A percentile compares a stretch with the other conserved stretches of the same genome.
Evolutionary conservation across 2,888 invertebrate species (phyloP).

Genomic region (Dryocosmus kuriphilus): DNA sequence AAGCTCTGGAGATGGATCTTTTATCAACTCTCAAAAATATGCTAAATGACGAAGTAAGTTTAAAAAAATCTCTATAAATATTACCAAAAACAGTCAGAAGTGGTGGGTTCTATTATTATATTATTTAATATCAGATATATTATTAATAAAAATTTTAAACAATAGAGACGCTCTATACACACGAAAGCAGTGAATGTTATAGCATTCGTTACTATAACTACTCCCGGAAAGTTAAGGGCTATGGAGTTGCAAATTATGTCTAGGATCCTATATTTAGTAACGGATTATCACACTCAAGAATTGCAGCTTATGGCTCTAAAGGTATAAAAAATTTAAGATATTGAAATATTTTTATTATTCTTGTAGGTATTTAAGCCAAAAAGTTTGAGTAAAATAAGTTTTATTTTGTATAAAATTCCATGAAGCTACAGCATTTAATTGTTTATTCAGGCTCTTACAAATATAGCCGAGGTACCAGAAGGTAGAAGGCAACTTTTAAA

Average conservation of each 20-base stretch:
- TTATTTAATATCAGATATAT: neutral
- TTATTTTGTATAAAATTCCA: neutral
- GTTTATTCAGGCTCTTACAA: conserved; percentile 60
- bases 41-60: conserved; percentile 70
- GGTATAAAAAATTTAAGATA: neutral
- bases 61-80: neutral
- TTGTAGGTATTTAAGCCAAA: neutral
- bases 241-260: conserved; percentile 50
- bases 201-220: conserved; percentile 62
- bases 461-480: conserved; percentile 62
- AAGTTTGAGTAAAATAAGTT: neutral
- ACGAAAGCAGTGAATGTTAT: conserved; percentile 58
- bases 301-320: neutral
- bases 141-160: conserved; percentile 38
- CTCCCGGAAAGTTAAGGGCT: conserved; percentile 59
- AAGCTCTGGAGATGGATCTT: conserved; percentile 71
- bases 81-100: too few species aligned
- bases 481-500: conserved; percentile 54
- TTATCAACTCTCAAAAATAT: conserved; percentile 68
- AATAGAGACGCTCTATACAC: conserved; percentile 57
- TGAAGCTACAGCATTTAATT: neutral
- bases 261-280: neutral
- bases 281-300: neutral
- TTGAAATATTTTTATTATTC: neutral
- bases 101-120: too few species aligned